Evolutionary conservation across 2,797 vertebrate genomes (phyloP).

Genomic region (Rhadinocentrus ornatus): DNA sequence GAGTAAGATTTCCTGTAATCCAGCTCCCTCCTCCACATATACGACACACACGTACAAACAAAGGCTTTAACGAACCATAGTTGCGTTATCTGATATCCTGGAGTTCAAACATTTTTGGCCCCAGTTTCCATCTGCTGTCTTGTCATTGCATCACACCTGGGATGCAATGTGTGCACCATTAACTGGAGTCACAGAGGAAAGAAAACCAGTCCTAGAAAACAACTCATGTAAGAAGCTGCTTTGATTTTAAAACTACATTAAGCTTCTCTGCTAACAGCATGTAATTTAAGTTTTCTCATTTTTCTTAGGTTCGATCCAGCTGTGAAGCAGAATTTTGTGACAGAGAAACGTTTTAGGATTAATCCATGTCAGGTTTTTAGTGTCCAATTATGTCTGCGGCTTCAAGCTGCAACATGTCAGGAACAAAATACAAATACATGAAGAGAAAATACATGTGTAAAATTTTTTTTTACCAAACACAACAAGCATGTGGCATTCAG

Average conservation of each 20-base stretch:
- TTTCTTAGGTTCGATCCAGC: neutral
- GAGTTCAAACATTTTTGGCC: neutral
- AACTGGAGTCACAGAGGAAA: neutral
- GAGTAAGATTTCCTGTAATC: neutral
- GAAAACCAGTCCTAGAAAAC: conserved; percentile 16
- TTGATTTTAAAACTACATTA: neutral
- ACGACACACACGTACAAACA: neutral
- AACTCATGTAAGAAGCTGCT: neutral
- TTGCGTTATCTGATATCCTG: neutral
- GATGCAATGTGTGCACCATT: conserved; percentile 20
- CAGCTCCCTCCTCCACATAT: neutral
- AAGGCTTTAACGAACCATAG: rapidly evolving
- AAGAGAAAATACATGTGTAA: no score
- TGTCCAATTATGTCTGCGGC: neutral
- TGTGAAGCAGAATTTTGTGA: neutral
- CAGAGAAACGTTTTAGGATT: neutral
- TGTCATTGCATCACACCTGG: conserved; percentile 1
- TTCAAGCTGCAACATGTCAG: neutral
- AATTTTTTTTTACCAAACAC: no score
- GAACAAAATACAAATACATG: no score
- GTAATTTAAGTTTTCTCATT: neutral
- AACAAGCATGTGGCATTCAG: no score
- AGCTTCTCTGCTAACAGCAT: neutral
- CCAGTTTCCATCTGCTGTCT: neutral
- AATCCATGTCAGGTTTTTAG: neutral